A percentile compares a stretch with the other conserved stretches of the same genome.
Conservation (phyloP, 2,888 invertebrate genomes). For the Euzetes globulus region DNA sequence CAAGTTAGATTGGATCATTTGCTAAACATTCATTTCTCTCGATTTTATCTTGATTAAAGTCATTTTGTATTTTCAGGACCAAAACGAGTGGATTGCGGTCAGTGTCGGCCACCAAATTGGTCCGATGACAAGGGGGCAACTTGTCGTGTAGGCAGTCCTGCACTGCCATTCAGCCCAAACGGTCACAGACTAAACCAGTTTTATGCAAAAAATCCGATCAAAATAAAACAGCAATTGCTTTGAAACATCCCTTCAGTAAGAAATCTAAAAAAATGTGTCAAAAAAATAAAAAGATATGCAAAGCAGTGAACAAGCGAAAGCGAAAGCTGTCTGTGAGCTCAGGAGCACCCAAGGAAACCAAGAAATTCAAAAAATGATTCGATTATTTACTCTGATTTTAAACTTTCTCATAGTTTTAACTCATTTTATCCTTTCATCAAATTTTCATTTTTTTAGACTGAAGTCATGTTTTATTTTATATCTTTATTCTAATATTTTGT, state of each 20-base stretch:
- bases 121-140: constrained; percentile 32
- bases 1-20: too few species aligned
- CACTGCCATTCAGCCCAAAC: not conserved
- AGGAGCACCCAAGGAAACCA: constrained; percentile 3
- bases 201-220: not conserved
- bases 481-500: too few species aligned
- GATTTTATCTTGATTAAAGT: not conserved
- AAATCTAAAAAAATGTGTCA: constrained; percentile 1
- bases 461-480: too few species aligned
- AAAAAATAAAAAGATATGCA: constrained; percentile 19
- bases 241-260: constrained; percentile 8
- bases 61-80: not conserved
- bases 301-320: not conserved
- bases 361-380: constrained; percentile 20
- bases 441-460: too few species aligned
- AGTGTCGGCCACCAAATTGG: not conserved
- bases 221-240: not conserved
- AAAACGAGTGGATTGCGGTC: constrained; percentile 17
- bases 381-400: too few species aligned
- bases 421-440: too few species aligned
- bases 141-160: constrained; percentile 29
- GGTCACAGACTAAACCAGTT: constrained; percentile 4
- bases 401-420: too few species aligned
- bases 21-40: too few species aligned
- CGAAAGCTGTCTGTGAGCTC: not conserved